Conservation (phyloP, 2,113 vertebrate genomes). For the Urocolius indicus region DNA sequence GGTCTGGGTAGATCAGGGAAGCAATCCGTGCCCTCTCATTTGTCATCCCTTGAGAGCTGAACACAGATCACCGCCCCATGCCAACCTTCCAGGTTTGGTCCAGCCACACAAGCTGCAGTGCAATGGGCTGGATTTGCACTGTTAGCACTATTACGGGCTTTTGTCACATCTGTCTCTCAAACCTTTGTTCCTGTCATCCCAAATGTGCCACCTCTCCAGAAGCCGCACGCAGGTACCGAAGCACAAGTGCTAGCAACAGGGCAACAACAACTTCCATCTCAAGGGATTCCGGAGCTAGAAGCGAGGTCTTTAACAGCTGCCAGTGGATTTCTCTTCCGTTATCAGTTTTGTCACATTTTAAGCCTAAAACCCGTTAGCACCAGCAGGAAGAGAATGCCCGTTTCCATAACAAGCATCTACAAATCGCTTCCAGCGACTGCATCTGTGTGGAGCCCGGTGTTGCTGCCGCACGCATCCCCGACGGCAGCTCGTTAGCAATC, state of each 20-base stretch:
- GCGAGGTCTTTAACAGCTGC: not conserved
- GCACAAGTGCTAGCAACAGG: no score
- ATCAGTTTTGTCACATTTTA: not conserved
- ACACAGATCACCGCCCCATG: rapidly evolving
- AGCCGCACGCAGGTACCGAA: not conserved
- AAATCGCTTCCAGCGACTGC: no score
- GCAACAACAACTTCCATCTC: no score
- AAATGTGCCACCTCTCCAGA: no score
- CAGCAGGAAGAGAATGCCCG: not conserved
- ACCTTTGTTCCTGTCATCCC: not conserved
- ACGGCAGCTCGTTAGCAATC: not conserved
- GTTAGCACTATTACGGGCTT: not conserved
- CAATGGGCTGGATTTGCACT: rapidly evolving
- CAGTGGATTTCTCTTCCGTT: not conserved
- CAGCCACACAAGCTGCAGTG: rapidly evolving
- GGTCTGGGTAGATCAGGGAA: not conserved
- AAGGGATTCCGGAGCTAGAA: not conserved
- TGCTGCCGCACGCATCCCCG: not conserved
- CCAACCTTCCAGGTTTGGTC: not conserved
- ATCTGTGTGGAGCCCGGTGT: no score
- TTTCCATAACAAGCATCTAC: not conserved
- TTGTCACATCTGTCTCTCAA: not conserved
- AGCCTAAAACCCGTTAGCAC: not conserved
- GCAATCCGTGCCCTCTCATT: not conserved
- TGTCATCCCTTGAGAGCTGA: not conserved